Evolutionary conservation across 2,888 invertebrate species (phyloP), one percentile per base, ranked within the genome.

Genomic region (Chloroclystis v-ata): DNA sequence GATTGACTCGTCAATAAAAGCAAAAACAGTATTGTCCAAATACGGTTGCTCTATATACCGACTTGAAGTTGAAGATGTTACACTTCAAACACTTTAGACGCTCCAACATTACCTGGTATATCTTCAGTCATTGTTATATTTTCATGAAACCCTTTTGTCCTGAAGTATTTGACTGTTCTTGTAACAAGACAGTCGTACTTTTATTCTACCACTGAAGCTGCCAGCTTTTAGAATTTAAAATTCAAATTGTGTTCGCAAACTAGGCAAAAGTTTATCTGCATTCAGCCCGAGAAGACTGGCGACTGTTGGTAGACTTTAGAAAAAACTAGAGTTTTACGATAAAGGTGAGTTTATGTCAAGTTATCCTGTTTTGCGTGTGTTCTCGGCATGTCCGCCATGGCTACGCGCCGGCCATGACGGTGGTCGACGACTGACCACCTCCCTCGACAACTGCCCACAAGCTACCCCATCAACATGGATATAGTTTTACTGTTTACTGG

Each of bases 371-470:
- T n/a, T n/a, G 26, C 37, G 43, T 44, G 28, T 42, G 28, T 25
- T 30, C 46, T 54, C 47, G 42, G 30, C 33, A 47, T 49, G 47
- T 56, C 58, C 55, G 59, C 67, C 78, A 78, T 77, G 69, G 66
- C 67, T 47, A 47, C 46, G 67, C 66, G 68, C 72, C 72, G 63
- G 57, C 48, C 57, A 54, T 37, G 62, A 47, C 74, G 81, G 69
- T 69, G 78, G 81, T 55, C 81, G 72, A 69, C 76, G 71, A 69
- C 86, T 86, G 85, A 84, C 85, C 85, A 71, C 65, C 72, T 71
- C 59, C 58, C 62, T 63, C 71, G 75, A 75, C 68, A 10, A 43
- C 30, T 37, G 25, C 67, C 74, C 77, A 71, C 69, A 37, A 41
- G 11, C 32, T 26, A 41, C 41, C 43, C 47, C 39, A 20, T 26